Base-by-base conservation (phyloP, 1,140 invertebrate species). In the Procambarus virginalis region DNA sequence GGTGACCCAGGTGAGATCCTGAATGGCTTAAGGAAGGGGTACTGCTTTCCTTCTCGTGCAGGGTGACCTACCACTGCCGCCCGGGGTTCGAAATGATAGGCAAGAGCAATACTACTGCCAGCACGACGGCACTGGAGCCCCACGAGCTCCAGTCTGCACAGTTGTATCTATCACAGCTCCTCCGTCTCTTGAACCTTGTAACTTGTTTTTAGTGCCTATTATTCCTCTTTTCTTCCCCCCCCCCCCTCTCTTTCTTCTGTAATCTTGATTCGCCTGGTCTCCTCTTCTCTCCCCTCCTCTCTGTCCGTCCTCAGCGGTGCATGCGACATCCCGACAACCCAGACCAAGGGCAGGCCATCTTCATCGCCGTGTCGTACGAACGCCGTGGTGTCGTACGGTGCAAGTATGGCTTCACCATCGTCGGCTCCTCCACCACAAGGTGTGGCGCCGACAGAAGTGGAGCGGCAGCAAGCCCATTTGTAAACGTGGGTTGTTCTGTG, bases 361-460 rank as follows among this genome's bases (percentile, higher is more conserved):
- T 97, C 94, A 98, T 97, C 0, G 97, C 97, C n/a, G 96, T 97
- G 92, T 97, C 97, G 2, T 99, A 98, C 95, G n/a, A 98, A 98
- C 93, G 97, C 98, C 0, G 96, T 98, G 83, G 97, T 99, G 5
- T 96, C 96, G 70, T 99, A 99, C 94, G 97, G 93, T 99, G 98
- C 94, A 97, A 97, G 92, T 97, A 97, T 93, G 98, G 98, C 1
- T 99, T 97, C 94, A 96, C 96, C 51, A 95, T 99, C n/a, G 95
- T 97, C 2, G 92, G 92, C 17, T 91, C 92, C 20, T 77, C 91
- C 3, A 92, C 92, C 3, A 95, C 98, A 93, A 95, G 97, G 75
- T 99, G 98, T 94, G 96, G 94, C 46, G 93, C 98, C 3, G 97
- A 99, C 94, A 97, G 93, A 96, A 97, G 93, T 99, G 98, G 98